These are phyloP conservation scores for Sandelia bainsii DNA, from an alignment of 2,797 vertebrate genomes.

Conservation along the genomic window DNA sequence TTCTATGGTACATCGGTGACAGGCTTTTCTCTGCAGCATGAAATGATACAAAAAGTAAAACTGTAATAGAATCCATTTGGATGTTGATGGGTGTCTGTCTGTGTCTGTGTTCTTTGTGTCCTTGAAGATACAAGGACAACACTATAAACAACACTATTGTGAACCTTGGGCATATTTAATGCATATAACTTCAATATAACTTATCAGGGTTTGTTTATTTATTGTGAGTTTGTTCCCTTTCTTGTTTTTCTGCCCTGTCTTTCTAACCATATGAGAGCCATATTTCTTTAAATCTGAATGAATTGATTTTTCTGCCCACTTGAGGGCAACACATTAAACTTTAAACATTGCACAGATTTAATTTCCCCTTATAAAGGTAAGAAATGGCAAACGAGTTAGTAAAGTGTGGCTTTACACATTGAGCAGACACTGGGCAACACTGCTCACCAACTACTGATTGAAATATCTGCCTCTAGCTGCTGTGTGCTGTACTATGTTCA, in stretches of 20 bases:
- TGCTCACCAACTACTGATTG: neutral
- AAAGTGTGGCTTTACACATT: neutral
- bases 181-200: slow-evolving; percentile 63
- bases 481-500: neutral
- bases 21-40: slow-evolving; percentile 4
- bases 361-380: neutral
- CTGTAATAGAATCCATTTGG: slow-evolving; percentile 4
- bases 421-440: neutral
- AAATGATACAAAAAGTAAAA: neutral
- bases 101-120: slow-evolving; percentile 1
- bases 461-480: neutral
- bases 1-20: neutral
- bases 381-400: neutral
- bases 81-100: slow-evolving; percentile 2
- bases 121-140: slow-evolving; percentile 57
- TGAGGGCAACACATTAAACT: neutral
- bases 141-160: slow-evolving; percentile 39
- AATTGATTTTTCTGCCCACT: neutral
- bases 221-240: neutral
- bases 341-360: neutral
- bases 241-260: neutral
- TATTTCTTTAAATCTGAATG: no score
- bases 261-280: neutral
- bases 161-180: slow-evolving; percentile 76
- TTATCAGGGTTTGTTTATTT: neutral